These are phyloP conservation scores for Semicossyphus pulcher DNA, from an alignment of 2,113 vertebrate genomes.

Conservation along the genomic window DNA sequence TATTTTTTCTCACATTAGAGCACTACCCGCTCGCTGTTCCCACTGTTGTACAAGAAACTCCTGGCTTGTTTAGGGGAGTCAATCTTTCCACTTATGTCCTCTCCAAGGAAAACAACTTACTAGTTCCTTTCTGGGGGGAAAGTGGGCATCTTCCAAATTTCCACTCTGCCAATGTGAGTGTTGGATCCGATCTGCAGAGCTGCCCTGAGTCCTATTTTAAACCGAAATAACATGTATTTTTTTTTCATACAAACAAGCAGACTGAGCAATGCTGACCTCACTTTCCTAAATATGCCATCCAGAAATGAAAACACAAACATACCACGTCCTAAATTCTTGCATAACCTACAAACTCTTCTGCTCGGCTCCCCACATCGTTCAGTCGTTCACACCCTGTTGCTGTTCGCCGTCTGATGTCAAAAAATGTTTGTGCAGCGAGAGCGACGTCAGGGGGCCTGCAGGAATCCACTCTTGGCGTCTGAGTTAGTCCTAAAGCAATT, in stretches of 20 bases:
- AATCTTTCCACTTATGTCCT: conserved; percentile 40
- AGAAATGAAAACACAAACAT: conserved; percentile 2
- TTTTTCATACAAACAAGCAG: conserved; percentile 2
- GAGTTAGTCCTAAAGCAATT: conserved; percentile 54
- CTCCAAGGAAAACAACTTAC: conserved; percentile 43
- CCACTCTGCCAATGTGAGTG: conserved; percentile 31
- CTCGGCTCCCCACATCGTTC: not conserved
- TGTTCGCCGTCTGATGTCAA: conserved; percentile 40
- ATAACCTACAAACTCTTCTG: conserved; percentile 8
- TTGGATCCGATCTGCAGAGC: conserved; percentile 30
- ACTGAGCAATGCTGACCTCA: not conserved
- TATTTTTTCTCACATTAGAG: not conserved
- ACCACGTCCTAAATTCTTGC: not conserved
- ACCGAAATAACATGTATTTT: conserved; percentile 11
- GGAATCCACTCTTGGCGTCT: conserved; percentile 51
- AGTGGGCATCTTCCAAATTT: conserved; percentile 38
- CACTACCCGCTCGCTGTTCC: not conserved
- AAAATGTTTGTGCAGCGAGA: conserved; percentile 47
- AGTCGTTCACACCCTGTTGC: conserved; percentile 38
- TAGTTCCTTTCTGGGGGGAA: conserved; percentile 22
- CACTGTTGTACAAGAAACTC: conserved; percentile 1
- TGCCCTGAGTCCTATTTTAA: conserved; percentile 39
- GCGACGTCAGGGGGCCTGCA: conserved; percentile 45
- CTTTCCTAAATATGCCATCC: not conserved
- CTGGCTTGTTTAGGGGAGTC: conserved; percentile 13